These are phyloP conservation scores for Melieria omissa DNA, from an alignment of 2,888 invertebrate species.

Conservation along the genomic window DNA sequence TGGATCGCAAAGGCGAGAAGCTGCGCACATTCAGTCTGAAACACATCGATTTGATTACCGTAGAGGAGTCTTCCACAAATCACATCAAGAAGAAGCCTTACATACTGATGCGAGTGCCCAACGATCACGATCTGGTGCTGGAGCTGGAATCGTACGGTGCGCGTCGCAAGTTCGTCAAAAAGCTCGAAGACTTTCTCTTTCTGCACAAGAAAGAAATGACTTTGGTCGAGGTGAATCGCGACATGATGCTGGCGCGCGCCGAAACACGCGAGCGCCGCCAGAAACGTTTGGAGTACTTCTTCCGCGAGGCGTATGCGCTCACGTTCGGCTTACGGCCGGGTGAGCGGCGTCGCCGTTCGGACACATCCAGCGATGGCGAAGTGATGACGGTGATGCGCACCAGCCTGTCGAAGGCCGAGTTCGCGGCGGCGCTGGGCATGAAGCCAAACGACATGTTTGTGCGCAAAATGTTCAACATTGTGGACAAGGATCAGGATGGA, in stretches of 20 bases:
- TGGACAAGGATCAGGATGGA: constrained; percentile 93
- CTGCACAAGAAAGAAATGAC: constrained; percentile 86
- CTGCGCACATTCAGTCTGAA: constrained; percentile 83
- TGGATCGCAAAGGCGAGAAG: constrained; percentile 92
- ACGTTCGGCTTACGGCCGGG: constrained; percentile 90
- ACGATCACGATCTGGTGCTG: constrained; percentile 92
- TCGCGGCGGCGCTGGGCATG: constrained; percentile 96
- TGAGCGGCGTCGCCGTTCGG: constrained; percentile 80
- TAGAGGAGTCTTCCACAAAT: constrained; percentile 87
- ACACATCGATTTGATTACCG: constrained; percentile 80
- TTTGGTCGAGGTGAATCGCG: constrained; percentile 77
- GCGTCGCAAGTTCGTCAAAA: constrained; percentile 86
- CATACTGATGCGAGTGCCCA: constrained; percentile 82
- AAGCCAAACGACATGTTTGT: constrained; percentile 94
- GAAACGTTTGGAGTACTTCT: constrained; percentile 92
- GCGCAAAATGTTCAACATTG: constrained; percentile 96
- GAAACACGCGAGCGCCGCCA: constrained; percentile 95
- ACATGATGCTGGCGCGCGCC: constrained; percentile 88
- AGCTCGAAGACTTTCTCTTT: constrained; percentile 85
- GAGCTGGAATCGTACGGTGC: constrained; percentile 87
- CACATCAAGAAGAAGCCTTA: constrained; percentile 81
- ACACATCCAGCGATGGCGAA: constrained; percentile 81
- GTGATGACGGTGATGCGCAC: constrained; percentile 94
- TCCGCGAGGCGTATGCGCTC: constrained; percentile 93
- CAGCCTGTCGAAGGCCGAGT: constrained; percentile 89